Evolutionary conservation across 2,113 vertebrate genomes (phyloP), one percentile per base, ranked within the genome.

Genomic region (Bubalus kerabau): DNA sequence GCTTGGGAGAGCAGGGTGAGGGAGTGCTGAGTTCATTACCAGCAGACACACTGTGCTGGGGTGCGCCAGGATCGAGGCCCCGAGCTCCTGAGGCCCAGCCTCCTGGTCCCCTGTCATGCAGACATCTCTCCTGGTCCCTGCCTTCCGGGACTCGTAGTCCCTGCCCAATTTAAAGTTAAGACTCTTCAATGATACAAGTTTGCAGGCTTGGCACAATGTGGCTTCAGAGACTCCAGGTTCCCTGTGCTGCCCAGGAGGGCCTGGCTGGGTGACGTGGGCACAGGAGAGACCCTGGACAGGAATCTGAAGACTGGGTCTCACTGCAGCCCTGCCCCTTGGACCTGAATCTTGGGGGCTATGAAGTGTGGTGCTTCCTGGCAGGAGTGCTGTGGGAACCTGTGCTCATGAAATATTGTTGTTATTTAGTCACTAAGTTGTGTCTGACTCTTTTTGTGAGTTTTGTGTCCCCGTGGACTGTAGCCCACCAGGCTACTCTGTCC

Each of bases 101-200:
- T 78, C 52, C 56, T 32, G 59, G 76, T 96, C 92, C 71, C 97
- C 46, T 92, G 96, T 12, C 32, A 56, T 3, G 6, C 9, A 91
- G 54, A 54, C 36, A 67, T 3, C 64, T 19, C 10, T 0, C 48
- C 15, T 97, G 85, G 52, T 74, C 78, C 17, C 16, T 90, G 87
- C 32, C 71, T 74, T 86, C 15, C n/a, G 97, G 94, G 96, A 97
- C 88, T 96, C 3, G 0, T 0, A 36, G 95, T 98, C 95, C 95
- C 97, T 96, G 46, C 57, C 96, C 97, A 98, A 98, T 98, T 98
- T 98, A 98, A 98, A 97, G 95, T 98, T 97, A 59, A 88, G 80
- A 89, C 50, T 94, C 30, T 62, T 40, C 21, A 83, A 52, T 12
- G 46, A 36, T 21, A 36, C 16, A 78, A 83, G 83, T 90, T 67